Evolutionary conservation across 2,113 vertebrate species (phyloP).

Genomic region (Heterotilapia buettikoferi): DNA sequence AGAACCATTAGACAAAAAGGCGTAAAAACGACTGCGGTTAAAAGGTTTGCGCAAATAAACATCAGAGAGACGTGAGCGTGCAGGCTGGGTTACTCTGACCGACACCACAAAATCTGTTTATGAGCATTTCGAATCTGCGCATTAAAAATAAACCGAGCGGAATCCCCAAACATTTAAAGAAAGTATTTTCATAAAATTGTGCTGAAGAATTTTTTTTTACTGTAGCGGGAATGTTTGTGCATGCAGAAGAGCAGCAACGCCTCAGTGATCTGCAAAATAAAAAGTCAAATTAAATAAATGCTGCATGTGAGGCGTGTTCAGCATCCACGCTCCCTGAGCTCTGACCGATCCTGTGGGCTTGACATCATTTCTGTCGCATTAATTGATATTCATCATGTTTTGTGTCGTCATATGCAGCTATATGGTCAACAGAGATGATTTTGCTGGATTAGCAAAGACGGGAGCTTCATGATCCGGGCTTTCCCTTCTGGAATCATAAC

Average conservation of each 20-base stretch:
- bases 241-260: not conserved
- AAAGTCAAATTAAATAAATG: not conserved
- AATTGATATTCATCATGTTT: not conserved
- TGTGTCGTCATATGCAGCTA: not conserved
- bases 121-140: not conserved
- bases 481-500: not conserved
- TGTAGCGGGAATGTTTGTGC: not conserved
- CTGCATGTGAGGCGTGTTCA: not conserved
- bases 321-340: not conserved
- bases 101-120: not conserved
- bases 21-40: not conserved
- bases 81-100: not conserved
- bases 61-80: rapidly evolving
- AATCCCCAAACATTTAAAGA: not conserved
- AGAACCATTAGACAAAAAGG: not conserved
- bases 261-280: not conserved
- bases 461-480: not conserved
- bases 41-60: not conserved
- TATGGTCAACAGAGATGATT: not conserved
- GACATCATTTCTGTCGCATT: not conserved
- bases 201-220: not conserved
- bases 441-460: not conserved
- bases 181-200: rapidly evolving
- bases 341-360: not conserved
- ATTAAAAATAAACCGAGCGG: not conserved